phyloP scores from a whole-genome alignment of 2,113 vertebrate species.

The Scalopus aquaticus region DNA sequence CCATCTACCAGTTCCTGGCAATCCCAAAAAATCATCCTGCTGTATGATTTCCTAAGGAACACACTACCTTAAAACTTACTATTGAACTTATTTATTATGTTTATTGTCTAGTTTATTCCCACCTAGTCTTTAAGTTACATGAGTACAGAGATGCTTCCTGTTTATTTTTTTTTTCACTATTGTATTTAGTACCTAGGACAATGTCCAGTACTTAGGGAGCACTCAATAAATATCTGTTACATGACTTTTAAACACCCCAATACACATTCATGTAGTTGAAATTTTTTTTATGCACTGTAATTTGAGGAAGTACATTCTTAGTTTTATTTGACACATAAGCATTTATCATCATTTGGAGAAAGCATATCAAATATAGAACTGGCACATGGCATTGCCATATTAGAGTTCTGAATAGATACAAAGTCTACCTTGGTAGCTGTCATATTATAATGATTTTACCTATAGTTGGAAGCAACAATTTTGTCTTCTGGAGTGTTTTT shows the following conservation, averaged over 20 bases:
- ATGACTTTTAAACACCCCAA: neutral
- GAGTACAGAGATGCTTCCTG: neutral
- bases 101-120: neutral
- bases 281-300: neutral
- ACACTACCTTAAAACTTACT: neutral
- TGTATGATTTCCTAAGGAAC: neutral
- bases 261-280: neutral
- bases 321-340: neutral
- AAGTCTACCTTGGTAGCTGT: neutral
- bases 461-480: neutral
- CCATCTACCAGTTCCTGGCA: neutral
- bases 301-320: neutral
- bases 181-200: neutral
- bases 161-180: neutral
- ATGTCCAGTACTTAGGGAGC: neutral
- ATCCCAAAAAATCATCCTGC: neutral
- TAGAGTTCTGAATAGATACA: neutral
- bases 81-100: neutral
- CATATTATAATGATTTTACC: neutral
- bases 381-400: neutral
- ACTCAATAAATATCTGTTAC: neutral
- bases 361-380: neutral
- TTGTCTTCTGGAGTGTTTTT: neutral
- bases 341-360: neutral
- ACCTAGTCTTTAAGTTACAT: neutral